Conservation (phyloP, 2,797 vertebrate genomes). For the Ceryle rudis region DNA sequence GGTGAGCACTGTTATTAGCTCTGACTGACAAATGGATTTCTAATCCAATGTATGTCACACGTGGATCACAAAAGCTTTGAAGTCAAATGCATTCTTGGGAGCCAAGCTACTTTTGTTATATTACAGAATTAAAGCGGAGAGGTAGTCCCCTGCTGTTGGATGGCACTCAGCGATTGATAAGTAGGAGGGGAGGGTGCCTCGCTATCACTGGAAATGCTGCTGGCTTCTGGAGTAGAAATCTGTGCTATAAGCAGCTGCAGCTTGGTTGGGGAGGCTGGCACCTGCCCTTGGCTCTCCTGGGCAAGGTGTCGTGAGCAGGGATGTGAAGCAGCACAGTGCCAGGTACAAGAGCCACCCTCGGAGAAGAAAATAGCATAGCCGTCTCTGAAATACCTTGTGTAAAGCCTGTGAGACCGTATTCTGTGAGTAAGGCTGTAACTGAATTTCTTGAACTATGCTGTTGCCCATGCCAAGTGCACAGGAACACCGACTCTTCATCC, state of each 20-base stretch:
- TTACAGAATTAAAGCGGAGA: not conserved
- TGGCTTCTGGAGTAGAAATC: not conserved
- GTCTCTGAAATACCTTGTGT: not conserved
- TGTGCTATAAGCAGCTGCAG: rapidly evolving
- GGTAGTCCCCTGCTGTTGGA: not conserved
- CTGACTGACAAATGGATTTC: slow-evolving; percentile 57
- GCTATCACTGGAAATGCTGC: not conserved
- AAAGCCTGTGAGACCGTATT: rapidly evolving
- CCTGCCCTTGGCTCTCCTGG: not conserved
- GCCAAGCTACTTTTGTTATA: not conserved
- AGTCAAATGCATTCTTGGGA: slow-evolving; percentile 3
- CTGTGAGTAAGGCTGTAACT: not conserved
- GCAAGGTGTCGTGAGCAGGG: rapidly evolving
- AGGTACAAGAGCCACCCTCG: not conserved
- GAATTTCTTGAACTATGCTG: not conserved
- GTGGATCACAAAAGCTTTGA: slow-evolving; percentile 37
- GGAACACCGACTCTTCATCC: not conserved
- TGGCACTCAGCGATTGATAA: not conserved
- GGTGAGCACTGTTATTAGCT: slow-evolving; percentile 6
- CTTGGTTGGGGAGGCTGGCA: rapidly evolving
- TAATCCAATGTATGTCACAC: slow-evolving; percentile 12
- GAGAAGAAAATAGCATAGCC: not conserved
- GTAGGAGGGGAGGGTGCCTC: not conserved
- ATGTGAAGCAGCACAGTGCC: not conserved
- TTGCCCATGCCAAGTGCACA: not conserved